Conservation (phyloP, 2,797 vertebrate species). For the Arnoldichthys spilopterus region DNA sequence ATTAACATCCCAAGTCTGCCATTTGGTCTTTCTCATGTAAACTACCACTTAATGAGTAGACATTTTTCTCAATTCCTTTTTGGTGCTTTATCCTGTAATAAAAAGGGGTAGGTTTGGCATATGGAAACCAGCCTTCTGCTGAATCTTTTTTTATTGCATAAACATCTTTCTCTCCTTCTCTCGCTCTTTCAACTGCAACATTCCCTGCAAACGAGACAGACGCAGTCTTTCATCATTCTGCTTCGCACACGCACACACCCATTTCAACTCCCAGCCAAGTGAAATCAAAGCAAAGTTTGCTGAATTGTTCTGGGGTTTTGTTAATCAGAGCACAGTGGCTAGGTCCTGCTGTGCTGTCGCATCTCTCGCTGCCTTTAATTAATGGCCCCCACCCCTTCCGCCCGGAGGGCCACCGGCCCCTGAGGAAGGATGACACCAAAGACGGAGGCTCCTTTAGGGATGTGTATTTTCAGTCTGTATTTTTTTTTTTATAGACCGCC, state of each 20-base stretch:
- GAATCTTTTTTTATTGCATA: conserved; percentile 36
- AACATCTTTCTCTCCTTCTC: conserved; percentile 28
- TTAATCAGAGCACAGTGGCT: conserved; percentile 42
- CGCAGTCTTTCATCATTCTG: conserved; percentile 53
- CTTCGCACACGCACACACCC: conserved; percentile 17
- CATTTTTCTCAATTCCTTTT: conserved; percentile 7
- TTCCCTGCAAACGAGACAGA: conserved; percentile 42
- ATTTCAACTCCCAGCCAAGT: conserved; percentile 25
- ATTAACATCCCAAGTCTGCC: neutral
- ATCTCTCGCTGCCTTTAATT: conserved; percentile 53
- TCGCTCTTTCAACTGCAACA: conserved; percentile 21
- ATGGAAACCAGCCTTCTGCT: neutral
- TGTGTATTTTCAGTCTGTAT: conserved; percentile 10
- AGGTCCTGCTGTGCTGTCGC: conserved; percentile 29
- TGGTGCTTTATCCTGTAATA: conserved; percentile 7
- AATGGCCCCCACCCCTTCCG: conserved; percentile 28
- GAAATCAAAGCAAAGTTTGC: conserved; percentile 54
- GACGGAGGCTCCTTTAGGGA: conserved; percentile 18
- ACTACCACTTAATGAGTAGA: conserved; percentile 6
- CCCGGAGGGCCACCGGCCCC: conserved; percentile 33
- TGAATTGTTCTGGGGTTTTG: conserved; percentile 48
- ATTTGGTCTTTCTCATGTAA: neutral
- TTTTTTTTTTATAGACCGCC: neutral
- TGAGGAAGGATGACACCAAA: conserved; percentile 40
- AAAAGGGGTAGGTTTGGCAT: conserved; percentile 21